These are phyloP conservation scores for Sisor rabdophorus DNA, from an alignment of 2,113 vertebrate genomes.

Conservation along the genomic window DNA sequence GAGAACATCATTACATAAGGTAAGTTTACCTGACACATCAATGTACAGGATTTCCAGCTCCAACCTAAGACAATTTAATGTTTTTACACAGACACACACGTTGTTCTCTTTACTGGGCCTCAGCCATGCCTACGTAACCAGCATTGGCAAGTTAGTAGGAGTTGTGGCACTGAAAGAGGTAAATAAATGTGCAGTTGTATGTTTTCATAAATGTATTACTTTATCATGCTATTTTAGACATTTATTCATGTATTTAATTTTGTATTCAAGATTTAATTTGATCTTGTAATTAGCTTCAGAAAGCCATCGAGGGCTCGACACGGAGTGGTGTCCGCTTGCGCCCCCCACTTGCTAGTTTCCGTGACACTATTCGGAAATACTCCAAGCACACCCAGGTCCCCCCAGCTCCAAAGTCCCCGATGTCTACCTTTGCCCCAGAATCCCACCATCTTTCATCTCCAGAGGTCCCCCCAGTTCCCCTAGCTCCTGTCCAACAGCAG, in stretches of 20 bases:
- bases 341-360: constrained; percentile 90
- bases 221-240: not conserved
- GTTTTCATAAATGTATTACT: not conserved
- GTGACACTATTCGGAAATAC: constrained; percentile 65
- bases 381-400: constrained; percentile 55
- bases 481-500: not conserved
- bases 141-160: constrained; percentile 87
- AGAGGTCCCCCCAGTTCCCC: constrained; percentile 3
- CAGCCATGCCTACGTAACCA: constrained; percentile 88
- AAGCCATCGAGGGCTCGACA: constrained; percentile 91
- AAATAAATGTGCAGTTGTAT: constrained; percentile 10
- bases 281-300: constrained; percentile 77
- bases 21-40: constrained; percentile 44
- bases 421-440: constrained; percentile 30
- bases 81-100: constrained; percentile 79
- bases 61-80: not conserved
- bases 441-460: constrained; percentile 35
- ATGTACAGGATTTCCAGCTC: no score
- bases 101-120: constrained; percentile 89
- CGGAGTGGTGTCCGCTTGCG: constrained; percentile 82
- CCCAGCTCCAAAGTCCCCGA: constrained; percentile 48
- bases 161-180: constrained; percentile 93
- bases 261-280: no score
- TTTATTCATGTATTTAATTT: not conserved
- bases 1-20: constrained; percentile 91